Percentiles rank a stretch among this genome's conserved stretches.
These are phyloP conservation scores for Sphecodes monilicornis DNA, from an alignment of 2,888 invertebrate species.

Conservation along the genomic window DNA sequence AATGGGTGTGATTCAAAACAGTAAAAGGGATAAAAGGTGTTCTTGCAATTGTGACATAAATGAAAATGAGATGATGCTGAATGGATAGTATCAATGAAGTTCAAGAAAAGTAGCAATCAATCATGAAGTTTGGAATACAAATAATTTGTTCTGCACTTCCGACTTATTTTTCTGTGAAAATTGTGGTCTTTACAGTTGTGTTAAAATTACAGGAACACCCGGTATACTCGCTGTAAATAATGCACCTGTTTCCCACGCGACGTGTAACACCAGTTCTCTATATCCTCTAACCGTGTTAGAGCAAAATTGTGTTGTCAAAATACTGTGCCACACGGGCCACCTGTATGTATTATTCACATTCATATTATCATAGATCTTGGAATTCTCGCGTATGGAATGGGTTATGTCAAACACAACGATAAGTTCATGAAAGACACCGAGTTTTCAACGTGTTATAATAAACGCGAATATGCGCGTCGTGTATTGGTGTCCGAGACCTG, in stretches of 20 bases:
- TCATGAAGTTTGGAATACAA: background rate
- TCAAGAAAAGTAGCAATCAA: background rate
- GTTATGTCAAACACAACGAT: background rate
- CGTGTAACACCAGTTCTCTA: background rate
- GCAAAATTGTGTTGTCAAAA: constrained; percentile 8
- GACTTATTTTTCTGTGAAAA: background rate
- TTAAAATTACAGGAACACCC: background rate
- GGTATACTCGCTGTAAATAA: background rate
- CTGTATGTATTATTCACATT: background rate
- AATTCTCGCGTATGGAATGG: background rate
- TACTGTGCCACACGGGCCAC: background rate
- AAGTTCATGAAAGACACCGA: background rate
- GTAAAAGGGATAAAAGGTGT: too few relatives aligned
- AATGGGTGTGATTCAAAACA: too few relatives aligned
- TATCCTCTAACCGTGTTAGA: background rate
- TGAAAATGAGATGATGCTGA: background rate
- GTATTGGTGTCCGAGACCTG: background rate
- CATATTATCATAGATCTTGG: constrained; percentile 1
- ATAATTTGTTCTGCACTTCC: background rate
- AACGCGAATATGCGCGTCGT: background rate
- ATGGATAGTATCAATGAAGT: background rate
- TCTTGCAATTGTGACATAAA: background rate
- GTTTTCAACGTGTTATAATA: background rate
- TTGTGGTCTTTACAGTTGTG: background rate
- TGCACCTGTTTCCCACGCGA: background rate